Conservation (phyloP, 2,888 invertebrate species). For the Thymelicus acteon region DNA sequence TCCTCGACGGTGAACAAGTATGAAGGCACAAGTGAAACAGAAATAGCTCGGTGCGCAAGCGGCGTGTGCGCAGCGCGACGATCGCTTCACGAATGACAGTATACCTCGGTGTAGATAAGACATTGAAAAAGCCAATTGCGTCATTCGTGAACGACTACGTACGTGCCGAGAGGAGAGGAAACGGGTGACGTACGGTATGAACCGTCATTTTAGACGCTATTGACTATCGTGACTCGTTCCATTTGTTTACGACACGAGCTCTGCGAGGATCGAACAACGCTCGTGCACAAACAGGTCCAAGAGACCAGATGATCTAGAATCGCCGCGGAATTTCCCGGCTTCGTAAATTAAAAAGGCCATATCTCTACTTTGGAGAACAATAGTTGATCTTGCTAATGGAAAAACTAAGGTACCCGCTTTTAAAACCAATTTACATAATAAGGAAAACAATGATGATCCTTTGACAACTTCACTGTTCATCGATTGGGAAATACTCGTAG, state of each 20-base stretch:
- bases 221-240: slow-evolving; percentile 66
- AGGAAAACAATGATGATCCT: slow-evolving; percentile 22
- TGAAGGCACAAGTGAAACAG: slow-evolving; percentile 75
- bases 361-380: slow-evolving; percentile 23
- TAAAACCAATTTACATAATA: slow-evolving; percentile 18
- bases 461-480: slow-evolving; percentile 12
- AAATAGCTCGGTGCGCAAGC: slow-evolving; percentile 64
- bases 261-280: slow-evolving; percentile 5
- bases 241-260: slow-evolving; percentile 53
- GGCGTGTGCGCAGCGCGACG: slow-evolving; percentile 76
- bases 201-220: slow-evolving; percentile 76
- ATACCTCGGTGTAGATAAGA: slow-evolving; percentile 81
- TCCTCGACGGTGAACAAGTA: slow-evolving; percentile 76
- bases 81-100: slow-evolving; percentile 80
- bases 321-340: slow-evolving; percentile 33
- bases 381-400: slow-evolving; percentile 14
- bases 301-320: slow-evolving; percentile 13
- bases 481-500: slow-evolving; percentile 24
- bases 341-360: slow-evolving; percentile 23
- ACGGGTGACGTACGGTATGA: slow-evolving; percentile 73
- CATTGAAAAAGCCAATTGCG: slow-evolving; percentile 85
- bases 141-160: slow-evolving; percentile 80
- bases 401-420: slow-evolving; percentile 19
- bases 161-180: slow-evolving; percentile 81
- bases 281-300: slow-evolving; percentile 27